A percentile compares a stretch with the other conserved stretches of the same genome.
phyloP scores from a whole-genome alignment of 30 jellyfish, hydroid and myxozoan species.

The Rhopilema esculentum region DNA sequence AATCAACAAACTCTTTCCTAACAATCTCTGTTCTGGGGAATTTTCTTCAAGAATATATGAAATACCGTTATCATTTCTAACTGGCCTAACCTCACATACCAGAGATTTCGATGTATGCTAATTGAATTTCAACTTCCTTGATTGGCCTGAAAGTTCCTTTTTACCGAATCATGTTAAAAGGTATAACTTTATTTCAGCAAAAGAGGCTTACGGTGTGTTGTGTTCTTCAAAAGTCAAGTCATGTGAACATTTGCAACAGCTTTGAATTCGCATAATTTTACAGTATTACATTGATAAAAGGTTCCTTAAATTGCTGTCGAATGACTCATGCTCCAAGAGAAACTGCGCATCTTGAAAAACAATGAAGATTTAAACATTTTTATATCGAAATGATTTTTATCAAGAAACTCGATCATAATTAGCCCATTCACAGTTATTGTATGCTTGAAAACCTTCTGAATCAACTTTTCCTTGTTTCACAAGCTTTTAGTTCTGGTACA shows the following conservation, averaged over 20 bases:
- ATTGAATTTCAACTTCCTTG: not conserved
- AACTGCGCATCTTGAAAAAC: too few species aligned
- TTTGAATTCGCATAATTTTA: not conserved
- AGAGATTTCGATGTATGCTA: not conserved
- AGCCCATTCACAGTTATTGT: too few species aligned
- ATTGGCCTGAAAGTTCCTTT: not conserved
- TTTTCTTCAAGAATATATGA: not conserved
- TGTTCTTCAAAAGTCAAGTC: not conserved
- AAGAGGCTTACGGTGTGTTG: not conserved
- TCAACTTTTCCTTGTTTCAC: too few species aligned
- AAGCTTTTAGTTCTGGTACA: too few species aligned
- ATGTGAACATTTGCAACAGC: not conserved
- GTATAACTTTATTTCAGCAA: not conserved
- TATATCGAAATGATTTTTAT: too few species aligned
- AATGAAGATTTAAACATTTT: too few species aligned
- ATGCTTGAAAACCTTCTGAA: too few species aligned
- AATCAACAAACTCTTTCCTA: not conserved
- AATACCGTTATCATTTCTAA: not conserved
- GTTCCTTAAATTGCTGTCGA: not conserved
- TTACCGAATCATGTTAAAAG: not conserved
- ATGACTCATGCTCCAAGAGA: too few species aligned
- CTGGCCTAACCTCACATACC: not conserved
- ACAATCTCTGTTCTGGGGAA: not conserved
- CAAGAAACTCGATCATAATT: too few species aligned
- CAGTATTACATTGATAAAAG: not conserved